Base-by-base conservation (phyloP, 1,140 invertebrate genomes). In the Zaprionus capensis region DNA sequence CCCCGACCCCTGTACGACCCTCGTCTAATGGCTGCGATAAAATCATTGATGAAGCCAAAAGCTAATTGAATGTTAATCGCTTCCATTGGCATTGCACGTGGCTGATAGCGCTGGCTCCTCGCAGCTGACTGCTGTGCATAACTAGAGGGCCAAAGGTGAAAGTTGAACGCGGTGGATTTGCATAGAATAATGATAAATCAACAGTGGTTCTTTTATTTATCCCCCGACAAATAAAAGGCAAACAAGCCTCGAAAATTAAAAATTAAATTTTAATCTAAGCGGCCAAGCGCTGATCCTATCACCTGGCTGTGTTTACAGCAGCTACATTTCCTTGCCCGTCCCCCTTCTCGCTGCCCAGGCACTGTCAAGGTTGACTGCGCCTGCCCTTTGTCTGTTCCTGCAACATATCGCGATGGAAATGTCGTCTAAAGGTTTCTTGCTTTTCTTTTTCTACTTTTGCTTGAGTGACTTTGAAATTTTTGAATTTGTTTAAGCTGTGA, bases 41-140 rank as follows among this genome's bases (percentile, higher is more conserved):
- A 92, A 92, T 92, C 91, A 92, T 92, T 92, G 86, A 92, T 91
- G 80, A 79, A 88, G 84, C 82, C 78, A 83, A 78, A 88, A 83
- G 82, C 88, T 91, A 91, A 91, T 91, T 91, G 88, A 91, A 91
- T 91, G 90, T 91, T 91, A 91, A 91, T 91, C 88, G 90, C 80
- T 91, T 77, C 58, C 80, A 91, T 90, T 90, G 85, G 91, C 86
- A 82, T 90, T 85, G 85, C 79, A 86, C 75, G 81, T 91, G 82
- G 82, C 85, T 31, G 44, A 46, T 56, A 55, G 15, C 57, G 20
- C 64, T 46, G 55, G 49, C 69, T 61, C 51, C 44, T 22, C 46
- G 28, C 49, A 34, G 59, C 63, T 77, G 67, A 41, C 57, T 20
- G 44, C n/a, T 28, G 44, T n/a, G 20, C 1, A 22, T 11, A 22